A percentile compares a stretch with the other conserved stretches of the same genome.
Conservation (phyloP, 2,113 vertebrate genomes). For the Bubo scandiacus region DNA sequence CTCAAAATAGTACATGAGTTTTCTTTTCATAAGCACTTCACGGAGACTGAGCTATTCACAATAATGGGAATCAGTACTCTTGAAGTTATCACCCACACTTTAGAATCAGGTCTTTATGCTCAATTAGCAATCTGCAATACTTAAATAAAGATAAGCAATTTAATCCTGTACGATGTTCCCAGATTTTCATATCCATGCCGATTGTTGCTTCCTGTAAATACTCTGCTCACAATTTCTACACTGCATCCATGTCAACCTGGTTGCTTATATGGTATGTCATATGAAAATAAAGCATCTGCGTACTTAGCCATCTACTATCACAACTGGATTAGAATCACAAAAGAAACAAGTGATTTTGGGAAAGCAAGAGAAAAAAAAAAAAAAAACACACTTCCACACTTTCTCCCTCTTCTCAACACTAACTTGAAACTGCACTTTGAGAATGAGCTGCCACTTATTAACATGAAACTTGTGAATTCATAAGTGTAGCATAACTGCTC, state of each 20-base stretch:
- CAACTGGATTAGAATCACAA: not conserved
- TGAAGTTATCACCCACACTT: not conserved
- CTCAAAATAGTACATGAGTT: not conserved
- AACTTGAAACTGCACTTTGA: not conserved
- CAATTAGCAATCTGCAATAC: not conserved
- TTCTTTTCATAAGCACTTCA: not conserved
- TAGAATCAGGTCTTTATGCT: not conserved
- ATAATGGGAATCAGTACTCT: not conserved
- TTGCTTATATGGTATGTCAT: not conserved
- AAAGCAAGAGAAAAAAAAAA: not conserved
- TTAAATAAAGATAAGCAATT: not conserved
- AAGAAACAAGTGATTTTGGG: not conserved
- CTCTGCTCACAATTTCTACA: not conserved
- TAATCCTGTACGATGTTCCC: not conserved
- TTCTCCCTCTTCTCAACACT: not conserved
- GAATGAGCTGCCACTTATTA: not conserved
- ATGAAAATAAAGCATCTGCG: not conserved
- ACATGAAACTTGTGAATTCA: not conserved
- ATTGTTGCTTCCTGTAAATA: not conserved
- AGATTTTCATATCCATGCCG: not conserved
- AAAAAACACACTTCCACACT: accelerated
- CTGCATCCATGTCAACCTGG: not conserved
- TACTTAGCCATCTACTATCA: not conserved
- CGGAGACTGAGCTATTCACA: not conserved
- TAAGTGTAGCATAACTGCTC: not conserved